Base-by-base conservation (phyloP, 1,140 invertebrate genomes). In the Drosophila bipectinata region DNA sequence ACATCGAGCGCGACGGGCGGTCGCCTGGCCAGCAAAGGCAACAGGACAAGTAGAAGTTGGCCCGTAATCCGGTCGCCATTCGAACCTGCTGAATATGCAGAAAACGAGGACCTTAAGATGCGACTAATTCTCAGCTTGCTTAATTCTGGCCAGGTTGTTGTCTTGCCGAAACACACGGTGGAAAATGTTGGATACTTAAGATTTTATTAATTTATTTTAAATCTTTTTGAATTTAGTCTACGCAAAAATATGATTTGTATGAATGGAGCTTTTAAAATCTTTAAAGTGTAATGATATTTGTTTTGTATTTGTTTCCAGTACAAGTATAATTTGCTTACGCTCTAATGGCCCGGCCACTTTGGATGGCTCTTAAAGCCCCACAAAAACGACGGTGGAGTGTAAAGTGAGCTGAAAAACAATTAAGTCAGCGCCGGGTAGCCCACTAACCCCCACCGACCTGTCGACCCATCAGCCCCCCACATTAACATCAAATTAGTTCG, bases 401-500 rank as follows among this genome's bases (percentile, higher is more conserved):
- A 81, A 81, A 68, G 58, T 81, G 79, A 81, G 72, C 58, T 72
- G 73, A 67, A 81, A 81, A 81, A 81, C 78, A 81, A 81, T 81
- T 81, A 81, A 81, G 67, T 55, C 58, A 72, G 60, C 72, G 60
- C 72, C 39, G 47, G 54, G 26, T 47, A 39, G 66, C 58, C 58
- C 51, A 48, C n/a, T 39, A 39, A 34, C 68, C 14, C 51, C 49
- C 18, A 9, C 21, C 64, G 51, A 54, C 49, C 54, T 49, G 47
- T 44, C 59, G 72, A 64, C 63, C 69, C 58, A 59, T 59, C 51
- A 37, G 41, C 53, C 72, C 48, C 49, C 49, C 57, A 81, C 78
- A 80, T 81, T 80, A 81, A 81, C 67, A 64, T 81, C 72, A 81
- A 81, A 81, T 81, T 81, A 81, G 78, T 81, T 81, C 64, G 73